Evolutionary conservation across 2,888 invertebrate genomes (phyloP).

Genomic region (Bimastos eiseni): DNA sequence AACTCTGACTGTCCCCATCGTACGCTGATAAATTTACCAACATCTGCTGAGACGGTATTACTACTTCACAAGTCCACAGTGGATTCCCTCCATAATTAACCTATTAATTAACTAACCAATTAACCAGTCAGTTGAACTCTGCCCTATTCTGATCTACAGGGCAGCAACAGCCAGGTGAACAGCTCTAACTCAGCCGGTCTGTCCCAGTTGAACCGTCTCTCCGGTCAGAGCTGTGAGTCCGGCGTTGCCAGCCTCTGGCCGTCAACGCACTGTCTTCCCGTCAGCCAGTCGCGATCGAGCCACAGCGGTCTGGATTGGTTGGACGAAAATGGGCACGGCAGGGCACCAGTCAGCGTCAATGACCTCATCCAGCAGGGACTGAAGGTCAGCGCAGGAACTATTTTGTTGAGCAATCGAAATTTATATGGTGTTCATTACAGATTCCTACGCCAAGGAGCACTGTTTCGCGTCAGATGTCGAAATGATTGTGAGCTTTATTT

Average conservation of each 20-base stretch:
- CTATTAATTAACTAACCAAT: neutral
- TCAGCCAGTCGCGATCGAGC: slow-evolving; percentile 27
- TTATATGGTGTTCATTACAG: too few relatives aligned
- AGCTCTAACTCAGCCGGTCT: neutral
- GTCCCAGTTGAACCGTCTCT: slow-evolving; percentile 29
- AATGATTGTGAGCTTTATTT: too few relatives aligned
- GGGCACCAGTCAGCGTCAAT: slow-evolving; percentile 21
- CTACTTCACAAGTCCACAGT: too few relatives aligned
- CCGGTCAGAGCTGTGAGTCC: slow-evolving; percentile 33
- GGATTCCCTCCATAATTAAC: neutral
- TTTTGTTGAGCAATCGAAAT: too few relatives aligned
- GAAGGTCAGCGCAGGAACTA: slow-evolving; percentile 9
- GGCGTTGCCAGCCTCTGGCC: slow-evolving; percentile 30
- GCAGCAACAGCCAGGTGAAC: slow-evolving; percentile 27
- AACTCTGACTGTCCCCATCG: too few relatives aligned
- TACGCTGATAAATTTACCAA: too few relatives aligned
- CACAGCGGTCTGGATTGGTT: slow-evolving; percentile 30
- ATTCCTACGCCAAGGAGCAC: too few relatives aligned
- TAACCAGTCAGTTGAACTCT: neutral
- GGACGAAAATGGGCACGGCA: neutral
- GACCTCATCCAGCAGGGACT: slow-evolving; percentile 33
- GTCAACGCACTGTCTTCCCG: neutral
- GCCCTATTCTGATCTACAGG: neutral
- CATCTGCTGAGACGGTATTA: too few relatives aligned
- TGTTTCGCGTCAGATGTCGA: too few relatives aligned